Evolutionary conservation across 2,888 invertebrate genomes (phyloP), one percentile per base, ranked within the genome.

Genomic region (Pandemis heparana): DNA sequence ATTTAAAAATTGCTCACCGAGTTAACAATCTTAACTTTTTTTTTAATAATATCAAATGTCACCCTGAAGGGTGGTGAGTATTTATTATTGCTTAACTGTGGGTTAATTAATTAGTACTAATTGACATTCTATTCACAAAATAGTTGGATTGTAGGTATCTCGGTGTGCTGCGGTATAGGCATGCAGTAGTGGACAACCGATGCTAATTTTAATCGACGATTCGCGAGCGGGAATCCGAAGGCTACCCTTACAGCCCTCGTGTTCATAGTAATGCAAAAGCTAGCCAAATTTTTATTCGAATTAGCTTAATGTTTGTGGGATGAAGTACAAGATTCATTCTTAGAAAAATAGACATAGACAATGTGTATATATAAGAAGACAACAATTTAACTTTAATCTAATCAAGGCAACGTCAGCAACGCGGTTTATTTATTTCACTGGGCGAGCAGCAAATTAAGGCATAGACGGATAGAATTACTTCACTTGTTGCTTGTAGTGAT

Each of bases 171-270:
- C 66, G 70, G 66, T 77, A 76, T 74, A 75, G 77, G 79, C 77
- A 85, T 85, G 86, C 85, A 85, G 76, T 81, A 78, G 79, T 80
- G 78, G 73, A 79, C 81, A 82, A 73, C 76, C 79, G 75, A 78
- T 76, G 79, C 76, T 59, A 68, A 32, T 72, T 76, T 59, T 70
- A 70, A 56, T 63, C 73, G 61, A 77, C 60, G 63, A 77, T 73
- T 75, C 72, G 80, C 79, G 76, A 71, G 67, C 70, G 72, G 79
- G 68, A 79, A 74, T 74, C 75, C 67, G 53, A 32, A 68, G 8
- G 48, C 64, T 77, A 69, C 75, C 59, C 51, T 75, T 65, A 69
- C 63, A 63, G 48, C 39, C 46, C 61, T 23, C 62, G 39, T 62
- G 18, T 62, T 41, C 38, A 62, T 10, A 41, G 4, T n/a, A 60